phyloP scores from a whole-genome alignment of 2,113 vertebrate genomes.

The Lynx canadensis region DNA sequence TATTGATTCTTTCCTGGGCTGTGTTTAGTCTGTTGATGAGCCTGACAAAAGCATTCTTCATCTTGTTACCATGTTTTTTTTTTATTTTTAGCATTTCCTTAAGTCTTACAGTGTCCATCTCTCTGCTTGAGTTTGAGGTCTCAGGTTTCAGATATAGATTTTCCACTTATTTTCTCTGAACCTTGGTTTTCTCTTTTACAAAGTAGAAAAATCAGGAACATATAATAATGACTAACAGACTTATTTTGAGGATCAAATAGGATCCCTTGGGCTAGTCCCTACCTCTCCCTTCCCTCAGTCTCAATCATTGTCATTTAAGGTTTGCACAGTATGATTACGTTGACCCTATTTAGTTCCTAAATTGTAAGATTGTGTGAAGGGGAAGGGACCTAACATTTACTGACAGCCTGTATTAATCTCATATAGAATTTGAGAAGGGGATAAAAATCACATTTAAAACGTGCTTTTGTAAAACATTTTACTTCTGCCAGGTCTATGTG shows the following conservation, averaged over 20 bases:
- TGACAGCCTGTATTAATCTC: conserved; percentile 57
- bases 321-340: neutral
- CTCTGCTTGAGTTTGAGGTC: neutral
- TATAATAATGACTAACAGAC: neutral
- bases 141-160: conserved; percentile 9
- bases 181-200: conserved; percentile 9
- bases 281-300: neutral
- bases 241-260: conserved; percentile 15
- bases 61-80: neutral
- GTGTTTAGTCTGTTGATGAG: conserved; percentile 22
- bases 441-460: conserved; percentile 59
- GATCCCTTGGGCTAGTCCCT: neutral
- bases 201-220: neutral
- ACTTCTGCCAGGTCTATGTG: conserved; percentile 30
- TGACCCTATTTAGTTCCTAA: conserved; percentile 37
- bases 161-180: conserved; percentile 32
- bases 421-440: conserved; percentile 14
- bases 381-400: conserved; percentile 17
- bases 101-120: neutral
- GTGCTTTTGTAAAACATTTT: conserved; percentile 49
- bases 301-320: neutral
- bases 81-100: neutral
- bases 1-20: neutral
- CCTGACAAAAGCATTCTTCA: neutral
- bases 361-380: conserved; percentile 26